Evolutionary conservation across 2,888 invertebrate species (phyloP).

Genomic region (Hesperia comma): DNA sequence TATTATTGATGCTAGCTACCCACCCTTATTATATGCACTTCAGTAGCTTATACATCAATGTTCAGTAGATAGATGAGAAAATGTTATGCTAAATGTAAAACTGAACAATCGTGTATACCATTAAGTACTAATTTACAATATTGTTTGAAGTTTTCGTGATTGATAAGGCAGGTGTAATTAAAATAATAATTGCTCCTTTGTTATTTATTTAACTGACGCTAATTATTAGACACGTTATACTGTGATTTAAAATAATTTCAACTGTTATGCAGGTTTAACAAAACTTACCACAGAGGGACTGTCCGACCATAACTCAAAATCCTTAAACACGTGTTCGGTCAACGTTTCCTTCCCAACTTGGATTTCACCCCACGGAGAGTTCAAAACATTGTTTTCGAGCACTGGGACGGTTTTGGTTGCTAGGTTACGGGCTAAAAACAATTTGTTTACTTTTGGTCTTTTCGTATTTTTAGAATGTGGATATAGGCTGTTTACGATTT

Average conservation of each 20-base stretch:
- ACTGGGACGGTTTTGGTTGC: slow-evolving; percentile 66
- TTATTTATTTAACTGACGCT: background rate
- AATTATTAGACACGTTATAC: background rate
- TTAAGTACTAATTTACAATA: background rate
- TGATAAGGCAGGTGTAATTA: background rate
- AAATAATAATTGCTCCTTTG: background rate
- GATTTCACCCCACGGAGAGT: slow-evolving; percentile 78
- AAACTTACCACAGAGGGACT: slow-evolving; percentile 86
- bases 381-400: slow-evolving; percentile 62
- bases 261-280: background rate
- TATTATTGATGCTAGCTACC: background rate
- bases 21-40: background rate
- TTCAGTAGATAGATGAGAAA: no score
- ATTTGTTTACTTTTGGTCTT: slow-evolving; percentile 50
- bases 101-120: background rate
- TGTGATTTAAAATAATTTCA: background rate
- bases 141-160: background rate
- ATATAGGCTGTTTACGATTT: slow-evolving; percentile 57
- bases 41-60: no score
- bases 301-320: slow-evolving; percentile 82
- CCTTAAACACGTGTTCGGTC: slow-evolving; percentile 84
- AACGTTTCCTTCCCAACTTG: slow-evolving; percentile 82
- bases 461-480: slow-evolving; percentile 55
- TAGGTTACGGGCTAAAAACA: slow-evolving; percentile 51
- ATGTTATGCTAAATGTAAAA: background rate